Percentiles rank a stretch among this genome's conserved stretches.
phyloP scores from a whole-genome alignment of 2,113 vertebrate genomes.

The Charadrius vociferus region DNA sequence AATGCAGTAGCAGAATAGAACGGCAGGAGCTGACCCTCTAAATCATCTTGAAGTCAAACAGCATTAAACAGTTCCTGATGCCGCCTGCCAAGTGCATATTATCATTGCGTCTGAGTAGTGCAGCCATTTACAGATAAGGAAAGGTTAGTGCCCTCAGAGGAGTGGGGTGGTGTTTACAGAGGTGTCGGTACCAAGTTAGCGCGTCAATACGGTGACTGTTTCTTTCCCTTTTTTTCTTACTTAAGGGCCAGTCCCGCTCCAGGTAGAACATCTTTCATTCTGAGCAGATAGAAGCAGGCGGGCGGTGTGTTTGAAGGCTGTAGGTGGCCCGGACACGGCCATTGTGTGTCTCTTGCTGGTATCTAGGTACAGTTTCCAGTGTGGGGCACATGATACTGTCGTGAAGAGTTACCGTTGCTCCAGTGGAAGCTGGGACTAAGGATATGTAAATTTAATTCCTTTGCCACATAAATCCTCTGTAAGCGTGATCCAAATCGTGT shows the following conservation, averaged over 20 bases:
- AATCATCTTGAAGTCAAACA: conserved; percentile 35
- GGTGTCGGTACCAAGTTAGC: not conserved
- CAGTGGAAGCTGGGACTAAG: not conserved
- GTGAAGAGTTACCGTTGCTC: not conserved
- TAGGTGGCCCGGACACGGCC: accelerated
- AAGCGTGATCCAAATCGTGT: not conserved
- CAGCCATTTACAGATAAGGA: conserved; percentile 43
- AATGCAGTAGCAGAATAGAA: conserved; percentile 15
- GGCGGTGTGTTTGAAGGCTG: not conserved
- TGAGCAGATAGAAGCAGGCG: not conserved
- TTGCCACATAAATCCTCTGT: conserved; percentile 11
- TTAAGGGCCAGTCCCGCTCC: not conserved
- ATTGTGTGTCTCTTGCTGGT: not conserved
- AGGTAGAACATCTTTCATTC: not conserved
- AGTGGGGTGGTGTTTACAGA: not conserved
- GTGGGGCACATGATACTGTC: no score
- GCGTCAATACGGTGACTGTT: not conserved
- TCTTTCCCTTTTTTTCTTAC: not conserved
- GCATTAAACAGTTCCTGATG: not conserved
- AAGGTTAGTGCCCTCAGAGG: conserved; percentile 45
- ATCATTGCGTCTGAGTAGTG: not conserved
- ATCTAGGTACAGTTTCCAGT: accelerated
- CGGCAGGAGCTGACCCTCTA: conserved; percentile 49
- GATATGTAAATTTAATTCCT: conserved; percentile 31
- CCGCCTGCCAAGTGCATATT: conserved; percentile 28